These are phyloP conservation scores for Eubasilissa splendida DNA, from an alignment of 2,888 invertebrate species.

Conservation along the genomic window DNA sequence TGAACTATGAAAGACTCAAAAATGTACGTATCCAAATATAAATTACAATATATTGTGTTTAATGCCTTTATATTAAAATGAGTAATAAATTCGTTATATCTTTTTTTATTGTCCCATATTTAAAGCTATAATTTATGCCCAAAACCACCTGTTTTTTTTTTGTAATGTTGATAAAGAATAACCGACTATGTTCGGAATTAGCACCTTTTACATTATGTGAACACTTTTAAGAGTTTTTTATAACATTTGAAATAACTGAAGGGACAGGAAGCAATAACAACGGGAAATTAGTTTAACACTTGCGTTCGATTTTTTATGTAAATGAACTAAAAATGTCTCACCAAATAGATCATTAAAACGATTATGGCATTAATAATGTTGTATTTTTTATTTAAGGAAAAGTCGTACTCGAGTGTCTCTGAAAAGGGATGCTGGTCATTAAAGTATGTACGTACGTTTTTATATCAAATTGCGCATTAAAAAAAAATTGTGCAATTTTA, in stretches of 20 bases:
- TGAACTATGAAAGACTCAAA: conserved; percentile 2
- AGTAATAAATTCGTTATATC: not conserved
- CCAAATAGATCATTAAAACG: conserved; percentile 1
- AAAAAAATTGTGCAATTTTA: too few relatives aligned
- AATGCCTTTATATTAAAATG: not conserved
- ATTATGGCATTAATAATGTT: not conserved
- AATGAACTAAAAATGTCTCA: not conserved
- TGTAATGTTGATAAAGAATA: conserved; percentile 6
- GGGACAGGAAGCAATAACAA: conserved; percentile 23
- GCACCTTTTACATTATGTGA: conserved; percentile 22
- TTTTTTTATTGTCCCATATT: conserved; percentile 1
- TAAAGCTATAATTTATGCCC: conserved; percentile 24
- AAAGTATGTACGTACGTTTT: too few relatives aligned
- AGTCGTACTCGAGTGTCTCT: too few relatives aligned
- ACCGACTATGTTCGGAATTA: conserved; percentile 9
- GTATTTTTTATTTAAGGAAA: not conserved
- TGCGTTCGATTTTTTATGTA: not conserved
- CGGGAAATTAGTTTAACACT: conserved; percentile 11
- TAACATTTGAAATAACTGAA: conserved; percentile 3
- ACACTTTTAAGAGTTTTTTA: not conserved
- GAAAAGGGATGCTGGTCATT: too few relatives aligned
- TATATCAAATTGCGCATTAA: too few relatives aligned
- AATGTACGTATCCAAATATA: conserved; percentile 11
- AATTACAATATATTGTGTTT: not conserved
- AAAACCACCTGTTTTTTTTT: conserved; percentile 20